Conservation (phyloP, 1,140 invertebrate species). For the Gryllus bimaculatus region DNA sequence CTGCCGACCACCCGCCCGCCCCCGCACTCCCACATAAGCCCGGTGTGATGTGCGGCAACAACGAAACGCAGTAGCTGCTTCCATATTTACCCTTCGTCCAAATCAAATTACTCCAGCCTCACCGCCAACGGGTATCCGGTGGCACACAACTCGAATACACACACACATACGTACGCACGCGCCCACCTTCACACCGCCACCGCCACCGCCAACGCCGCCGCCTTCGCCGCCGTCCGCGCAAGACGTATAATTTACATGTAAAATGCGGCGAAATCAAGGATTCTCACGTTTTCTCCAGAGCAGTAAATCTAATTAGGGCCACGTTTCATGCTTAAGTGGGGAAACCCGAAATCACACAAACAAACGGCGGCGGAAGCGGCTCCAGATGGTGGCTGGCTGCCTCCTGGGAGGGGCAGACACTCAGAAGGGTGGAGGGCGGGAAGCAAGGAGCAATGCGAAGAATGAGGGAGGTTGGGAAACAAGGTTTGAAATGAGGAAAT, state of each 20-base stretch:
- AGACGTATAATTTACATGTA: background rate
- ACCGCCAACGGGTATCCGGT: background rate
- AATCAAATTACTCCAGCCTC: background rate
- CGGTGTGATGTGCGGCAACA: background rate
- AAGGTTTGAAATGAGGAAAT: background rate
- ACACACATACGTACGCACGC: background rate
- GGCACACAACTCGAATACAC: background rate
- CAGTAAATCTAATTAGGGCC: background rate
- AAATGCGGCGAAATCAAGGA: slow-evolving; percentile 3
- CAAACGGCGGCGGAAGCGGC: background rate
- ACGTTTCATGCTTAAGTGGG: background rate
- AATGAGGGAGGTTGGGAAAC: background rate
- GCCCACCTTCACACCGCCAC: background rate
- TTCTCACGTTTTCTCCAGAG: background rate
- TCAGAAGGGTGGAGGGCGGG: no score
- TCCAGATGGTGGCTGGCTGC: background rate
- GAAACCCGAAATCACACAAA: slow-evolving; percentile 4
- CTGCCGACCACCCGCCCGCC: no score
- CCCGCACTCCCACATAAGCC: no score
- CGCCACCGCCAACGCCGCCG: no score
- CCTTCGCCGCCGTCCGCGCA: background rate
- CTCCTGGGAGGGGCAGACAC: no score
- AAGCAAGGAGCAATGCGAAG: no score
- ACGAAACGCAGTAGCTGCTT: background rate
- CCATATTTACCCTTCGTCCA: background rate